Evolutionary conservation across 2,797 vertebrate genomes (phyloP).

Genomic region (Melanotaenia trifasciata): DNA sequence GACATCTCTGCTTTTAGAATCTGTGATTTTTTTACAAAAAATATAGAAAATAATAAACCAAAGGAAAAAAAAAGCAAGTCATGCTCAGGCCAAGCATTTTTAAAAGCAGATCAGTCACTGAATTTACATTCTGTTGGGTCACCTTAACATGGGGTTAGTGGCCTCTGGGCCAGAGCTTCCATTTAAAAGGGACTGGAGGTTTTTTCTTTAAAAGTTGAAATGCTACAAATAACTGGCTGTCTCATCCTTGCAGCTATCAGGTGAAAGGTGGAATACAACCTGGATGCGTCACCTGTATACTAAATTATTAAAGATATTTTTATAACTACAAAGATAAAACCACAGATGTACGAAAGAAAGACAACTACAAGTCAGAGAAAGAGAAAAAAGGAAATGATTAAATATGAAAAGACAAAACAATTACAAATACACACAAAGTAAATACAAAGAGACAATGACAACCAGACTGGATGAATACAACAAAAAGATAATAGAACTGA

Average conservation of each 20-base stretch:
- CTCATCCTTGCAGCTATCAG: too few species aligned
- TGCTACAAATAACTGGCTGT: too few species aligned
- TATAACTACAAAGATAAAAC: background rate
- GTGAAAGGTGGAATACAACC: too few species aligned
- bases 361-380: too few species aligned
- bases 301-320: too few species aligned
- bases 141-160: background rate
- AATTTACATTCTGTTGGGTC: background rate
- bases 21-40: background rate
- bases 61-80: background rate
- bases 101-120: background rate
- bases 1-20: background rate
- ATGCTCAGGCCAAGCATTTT: background rate
- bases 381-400: too few species aligned
- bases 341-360: too few species aligned
- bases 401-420: background rate
- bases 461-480: background rate
- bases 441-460: background rate
- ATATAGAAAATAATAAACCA: background rate
- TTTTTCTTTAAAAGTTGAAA: too few species aligned
- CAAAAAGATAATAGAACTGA: too few species aligned
- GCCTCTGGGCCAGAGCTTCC: background rate
- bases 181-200: background rate
- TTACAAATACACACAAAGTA: background rate
- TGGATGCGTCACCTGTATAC: too few species aligned